Evolutionary conservation across 2,888 invertebrate species (phyloP).

Genomic region (Eucera pruinosa): DNA sequence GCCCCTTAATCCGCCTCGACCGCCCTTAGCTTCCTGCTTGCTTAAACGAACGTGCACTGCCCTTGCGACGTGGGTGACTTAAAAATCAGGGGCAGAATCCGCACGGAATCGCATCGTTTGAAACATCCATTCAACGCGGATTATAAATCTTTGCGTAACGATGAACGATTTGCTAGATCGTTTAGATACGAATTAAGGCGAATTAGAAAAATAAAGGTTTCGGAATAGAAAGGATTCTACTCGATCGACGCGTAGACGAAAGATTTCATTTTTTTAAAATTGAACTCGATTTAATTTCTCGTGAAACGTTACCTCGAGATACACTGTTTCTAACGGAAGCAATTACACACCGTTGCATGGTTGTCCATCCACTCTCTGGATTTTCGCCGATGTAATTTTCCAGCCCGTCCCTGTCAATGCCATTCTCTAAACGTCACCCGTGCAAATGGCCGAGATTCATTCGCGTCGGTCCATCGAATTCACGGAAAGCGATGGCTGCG

Average conservation of each 20-base stretch:
- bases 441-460: conserved; percentile 64
- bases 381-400: conserved; percentile 79
- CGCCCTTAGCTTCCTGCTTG: conserved; percentile 65
- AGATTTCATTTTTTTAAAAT: conserved; percentile 11
- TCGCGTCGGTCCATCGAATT: conserved; percentile 69
- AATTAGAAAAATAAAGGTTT: background rate
- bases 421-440: conserved; percentile 55
- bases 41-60: conserved; percentile 66
- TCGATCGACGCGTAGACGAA: too few relatives aligned
- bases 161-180: background rate
- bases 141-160: conserved; percentile 44
- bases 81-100: conserved; percentile 42
- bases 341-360: conserved; percentile 33
- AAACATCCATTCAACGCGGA: conserved; percentile 36
- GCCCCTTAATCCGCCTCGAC: conserved; percentile 70
- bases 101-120: conserved; percentile 42
- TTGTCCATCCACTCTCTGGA: too few relatives aligned
- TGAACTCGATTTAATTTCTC: conserved; percentile 44
- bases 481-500: conserved; percentile 60
- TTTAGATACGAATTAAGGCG: background rate
- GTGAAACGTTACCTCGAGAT: conserved; percentile 6
- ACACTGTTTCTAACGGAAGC: too few relatives aligned
- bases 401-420: conserved; percentile 64
- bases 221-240: background rate
- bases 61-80: conserved; percentile 57